Evolutionary conservation across 2,888 invertebrate genomes (phyloP), one percentile per base, ranked within the genome.

Genomic region (Muscina levida): DNA sequence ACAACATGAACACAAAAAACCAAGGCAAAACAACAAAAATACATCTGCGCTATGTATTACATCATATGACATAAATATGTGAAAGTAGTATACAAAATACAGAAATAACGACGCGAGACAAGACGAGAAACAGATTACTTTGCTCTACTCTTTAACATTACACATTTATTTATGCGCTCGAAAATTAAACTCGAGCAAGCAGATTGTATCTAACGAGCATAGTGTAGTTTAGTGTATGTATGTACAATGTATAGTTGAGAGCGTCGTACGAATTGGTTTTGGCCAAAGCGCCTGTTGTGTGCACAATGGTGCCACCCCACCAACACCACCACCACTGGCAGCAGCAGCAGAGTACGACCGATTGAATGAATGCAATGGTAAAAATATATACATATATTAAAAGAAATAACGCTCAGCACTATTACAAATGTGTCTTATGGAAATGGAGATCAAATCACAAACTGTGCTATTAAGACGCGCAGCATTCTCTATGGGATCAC

Each of bases 41-140:
- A 79, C 59, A 71, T 46, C 74, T 53, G n/a, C n/a, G n/a, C n/a
- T n/a, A n/a, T n/a, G n/a, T n/a, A 77, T 81, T 81, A 81, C 81
- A 81, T 81, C 81, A 81, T 44, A 68, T 81, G 77, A 74, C 81
- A 77, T 81, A 81, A 74, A 81, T 77, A 81, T 81, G 81, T 81
- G 81, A 81, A 81, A 81, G 81, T 81, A 74, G 42, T 65, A 62
- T 56, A 31, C 31, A 15, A 74, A 46, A 46, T 31, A 39, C 4
- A 10, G 31, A 22, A 39, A 53, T 17, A 15, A 68, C 37, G 53
- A 39, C 51, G 19, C 17, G 42, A 68, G n/a, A 53, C 42, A 39
- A 56, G 53, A 68, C 31, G 22, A 68, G 51, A 51, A 53, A 68
- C 19, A 68, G 51, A 51, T 51, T 67, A 48, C 31, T 66, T 26